phyloP scores from a whole-genome alignment of 2,888 invertebrate species.

The Polyommatus iphigenia region DNA sequence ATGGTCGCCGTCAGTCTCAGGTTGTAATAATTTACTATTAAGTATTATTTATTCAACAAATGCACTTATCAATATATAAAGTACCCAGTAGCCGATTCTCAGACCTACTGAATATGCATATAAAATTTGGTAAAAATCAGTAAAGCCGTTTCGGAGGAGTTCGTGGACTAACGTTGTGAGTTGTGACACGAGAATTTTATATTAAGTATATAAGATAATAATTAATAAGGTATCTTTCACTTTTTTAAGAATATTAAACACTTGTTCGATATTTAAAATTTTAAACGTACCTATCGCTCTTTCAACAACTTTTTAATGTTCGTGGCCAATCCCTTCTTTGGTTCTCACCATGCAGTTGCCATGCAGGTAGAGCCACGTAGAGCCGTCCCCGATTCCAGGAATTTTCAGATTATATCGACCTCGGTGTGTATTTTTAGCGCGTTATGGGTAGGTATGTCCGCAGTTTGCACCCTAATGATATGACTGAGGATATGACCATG shows the following conservation, averaged over 20 bases:
- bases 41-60: too few species aligned
- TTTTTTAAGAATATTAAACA: neutral
- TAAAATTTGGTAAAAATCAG: too few species aligned
- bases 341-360: neutral
- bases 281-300: neutral
- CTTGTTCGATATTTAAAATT: neutral
- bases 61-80: too few species aligned
- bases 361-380: constrained; percentile 10
- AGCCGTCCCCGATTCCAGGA: constrained; percentile 13
- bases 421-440: neutral
- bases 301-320: neutral
- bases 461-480: neutral
- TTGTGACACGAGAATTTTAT: too few species aligned
- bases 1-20: too few species aligned
- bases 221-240: neutral
- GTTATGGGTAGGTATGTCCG: neutral
- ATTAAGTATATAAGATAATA: too few species aligned
- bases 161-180: too few species aligned
- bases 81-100: too few species aligned
- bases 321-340: neutral
- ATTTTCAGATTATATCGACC: neutral
- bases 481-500: too few species aligned
- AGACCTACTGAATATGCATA: too few species aligned
- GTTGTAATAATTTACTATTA: too few species aligned
- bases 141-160: too few species aligned